phyloP scores from a whole-genome alignment of 2,797 vertebrate species.

The Chelon auratus region DNA sequence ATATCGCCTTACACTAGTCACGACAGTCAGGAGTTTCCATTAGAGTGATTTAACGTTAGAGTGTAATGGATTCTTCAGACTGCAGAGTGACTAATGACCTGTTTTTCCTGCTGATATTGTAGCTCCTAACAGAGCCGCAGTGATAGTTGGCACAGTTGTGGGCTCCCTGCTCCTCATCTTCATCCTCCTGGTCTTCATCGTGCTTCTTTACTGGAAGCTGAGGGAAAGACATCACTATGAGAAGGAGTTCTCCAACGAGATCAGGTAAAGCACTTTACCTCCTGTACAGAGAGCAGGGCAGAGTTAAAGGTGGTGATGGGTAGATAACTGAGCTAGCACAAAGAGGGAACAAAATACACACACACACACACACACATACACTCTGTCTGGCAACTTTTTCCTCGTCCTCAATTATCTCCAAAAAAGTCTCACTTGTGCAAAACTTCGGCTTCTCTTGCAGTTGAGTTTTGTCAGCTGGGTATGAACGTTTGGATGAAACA shows the following conservation, averaged over 20 bases:
- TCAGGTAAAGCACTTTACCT: constrained; percentile 79
- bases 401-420: constrained; percentile 9
- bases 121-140: constrained; percentile 83
- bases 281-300: background rate
- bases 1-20: background rate
- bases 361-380: background rate
- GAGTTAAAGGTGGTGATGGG: background rate
- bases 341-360: background rate
- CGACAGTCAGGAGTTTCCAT: background rate
- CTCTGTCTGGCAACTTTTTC: constrained; percentile 10
- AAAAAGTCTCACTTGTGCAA: background rate
- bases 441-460: background rate
- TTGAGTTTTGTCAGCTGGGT: constrained; percentile 4
- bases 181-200: constrained; percentile 85
- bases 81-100: constrained; percentile 21
- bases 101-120: constrained; percentile 24
- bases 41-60: background rate
- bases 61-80: background rate
- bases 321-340: constrained; percentile 4
- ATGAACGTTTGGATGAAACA: background rate
- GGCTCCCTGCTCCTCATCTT: constrained; percentile 86
- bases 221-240: constrained; percentile 71
- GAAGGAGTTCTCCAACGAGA: constrained; percentile 86
- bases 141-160: constrained; percentile 87
- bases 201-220: constrained; percentile 85